Percentiles rank a stretch among this genome's conserved stretches.
Evolutionary conservation across 2,888 invertebrate species (phyloP).

Genomic region (Acanthococcus lagerstroemiae): DNA sequence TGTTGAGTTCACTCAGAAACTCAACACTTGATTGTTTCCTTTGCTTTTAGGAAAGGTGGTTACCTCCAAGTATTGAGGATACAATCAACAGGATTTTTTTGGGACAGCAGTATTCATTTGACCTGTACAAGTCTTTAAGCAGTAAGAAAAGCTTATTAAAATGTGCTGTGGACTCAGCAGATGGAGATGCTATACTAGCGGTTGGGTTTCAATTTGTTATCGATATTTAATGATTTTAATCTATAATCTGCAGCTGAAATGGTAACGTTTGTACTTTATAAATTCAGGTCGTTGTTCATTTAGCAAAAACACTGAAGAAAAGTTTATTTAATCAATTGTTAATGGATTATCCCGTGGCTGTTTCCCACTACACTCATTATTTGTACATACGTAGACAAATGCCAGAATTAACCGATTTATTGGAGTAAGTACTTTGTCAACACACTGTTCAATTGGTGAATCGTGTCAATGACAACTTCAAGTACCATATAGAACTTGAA

Average conservation of each 20-base stretch:
- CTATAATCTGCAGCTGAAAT: constrained; percentile 1
- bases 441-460: constrained; percentile 21
- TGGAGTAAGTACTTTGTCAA: constrained; percentile 61
- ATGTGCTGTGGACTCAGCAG: constrained; percentile 57
- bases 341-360: constrained; percentile 56
- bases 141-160: constrained; percentile 63
- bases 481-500: too few species aligned
- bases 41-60: constrained; percentile 37
- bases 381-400: constrained; percentile 57
- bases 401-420: constrained; percentile 57
- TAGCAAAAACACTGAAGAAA: constrained; percentile 62
- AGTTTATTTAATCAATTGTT: constrained; percentile 60
- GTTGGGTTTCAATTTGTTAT: too few species aligned
- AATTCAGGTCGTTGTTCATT: constrained; percentile 58
- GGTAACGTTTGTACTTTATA: constrained; percentile 23
- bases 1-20: too few species aligned
- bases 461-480: too few species aligned
- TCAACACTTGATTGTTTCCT: background rate
- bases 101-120: constrained; percentile 46
- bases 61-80: constrained; percentile 42
- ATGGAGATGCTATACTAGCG: constrained; percentile 65
- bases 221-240: too few species aligned
- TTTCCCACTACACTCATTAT: constrained; percentile 64
- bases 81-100: constrained; percentile 47
- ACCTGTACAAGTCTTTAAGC: constrained; percentile 46